Evolutionary conservation across 2,888 invertebrate species (phyloP).

Genomic region (Cetonia aurata): DNA sequence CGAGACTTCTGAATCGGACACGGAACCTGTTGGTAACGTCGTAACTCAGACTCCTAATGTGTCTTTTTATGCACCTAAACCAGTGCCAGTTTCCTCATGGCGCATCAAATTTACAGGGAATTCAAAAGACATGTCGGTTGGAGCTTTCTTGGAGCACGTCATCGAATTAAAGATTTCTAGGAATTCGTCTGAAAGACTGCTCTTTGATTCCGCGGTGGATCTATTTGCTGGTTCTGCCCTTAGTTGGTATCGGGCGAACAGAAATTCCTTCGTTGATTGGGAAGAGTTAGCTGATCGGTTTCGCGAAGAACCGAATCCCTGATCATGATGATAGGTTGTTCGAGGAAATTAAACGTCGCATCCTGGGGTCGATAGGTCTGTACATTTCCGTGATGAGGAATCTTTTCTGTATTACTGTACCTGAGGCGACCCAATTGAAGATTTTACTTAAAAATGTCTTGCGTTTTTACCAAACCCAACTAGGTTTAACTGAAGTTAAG

Average conservation of each 20-base stretch:
- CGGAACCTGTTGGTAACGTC: no score
- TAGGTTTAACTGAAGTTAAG: constrained; percentile 11
- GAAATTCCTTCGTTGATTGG: not conserved
- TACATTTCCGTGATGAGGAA: constrained; percentile 44
- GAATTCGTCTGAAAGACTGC: not conserved
- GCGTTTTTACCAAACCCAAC: constrained; percentile 36
- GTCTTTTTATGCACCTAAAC: constrained; percentile 9
- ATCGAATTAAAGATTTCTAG: constrained; percentile 33
- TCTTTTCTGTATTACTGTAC: constrained; percentile 37
- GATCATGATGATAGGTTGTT: constrained; percentile 35
- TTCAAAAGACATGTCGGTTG: constrained; percentile 11
- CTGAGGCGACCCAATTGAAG: constrained; percentile 22
- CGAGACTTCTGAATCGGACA: no score
- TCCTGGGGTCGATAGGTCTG: constrained; percentile 46
- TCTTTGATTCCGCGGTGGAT: constrained; percentile 42
- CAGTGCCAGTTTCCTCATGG: constrained; percentile 32
- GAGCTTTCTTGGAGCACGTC: constrained; percentile 35
- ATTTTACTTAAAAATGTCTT: constrained; percentile 36
- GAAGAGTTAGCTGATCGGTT: not conserved
- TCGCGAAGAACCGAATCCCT: not conserved
- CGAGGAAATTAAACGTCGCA: constrained; percentile 45
- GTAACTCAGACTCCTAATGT: no score
- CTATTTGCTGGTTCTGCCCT: constrained; percentile 36
- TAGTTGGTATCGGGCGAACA: constrained; percentile 38
- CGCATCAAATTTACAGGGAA: constrained; percentile 29